Evolutionary conservation across 2,113 vertebrate genomes (phyloP), one percentile per base, ranked within the genome.

Genomic region (Apteryx owenii): DNA sequence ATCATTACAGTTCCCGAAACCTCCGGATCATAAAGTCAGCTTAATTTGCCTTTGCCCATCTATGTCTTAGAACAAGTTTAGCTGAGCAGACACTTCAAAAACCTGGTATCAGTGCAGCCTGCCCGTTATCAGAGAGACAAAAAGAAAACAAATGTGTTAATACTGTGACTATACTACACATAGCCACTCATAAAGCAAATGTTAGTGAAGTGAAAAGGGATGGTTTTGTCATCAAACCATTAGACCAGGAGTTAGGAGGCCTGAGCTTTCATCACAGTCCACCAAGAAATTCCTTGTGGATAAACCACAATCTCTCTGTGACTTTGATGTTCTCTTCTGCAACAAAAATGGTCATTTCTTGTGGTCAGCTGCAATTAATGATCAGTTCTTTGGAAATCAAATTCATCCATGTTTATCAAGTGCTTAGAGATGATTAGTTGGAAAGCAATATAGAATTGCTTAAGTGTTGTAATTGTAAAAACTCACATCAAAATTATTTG

Each of bases 241-340:
- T 82, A 85, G 69, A 82, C 17, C 6, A 83, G 60, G 36, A 89
- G 53, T 69, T 85, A 89, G 65, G 51, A 89, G 85, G 88, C 91
- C 70, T 36, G 28, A 95, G 76, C 62, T 92, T 97, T 82, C 79
- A 95, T 70, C 72, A 50, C 50, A 58, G 40, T 44, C 81, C 95
- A 90, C 65, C 50, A 72, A 80, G 46, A 85, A 91, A 93, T 62
- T 94, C 46, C n/a, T 65, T 95, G 88, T 72, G 87, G 46, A 90
- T 53, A 92, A 96, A 89, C 38, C 64, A 83, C 75, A 81, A 9
- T 66, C 38, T 76, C n/a, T 76, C 60, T 89, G 71, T 66, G 21
- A 61, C 61, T 93, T 95, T 81, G 70, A 85, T 60, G 56, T 84
- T 92, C 91, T 86, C 19, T 77, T 68, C 75, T 68, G 8, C 44